Conservation (phyloP, 2,113 vertebrate species). For the Calypte anna region DNA sequence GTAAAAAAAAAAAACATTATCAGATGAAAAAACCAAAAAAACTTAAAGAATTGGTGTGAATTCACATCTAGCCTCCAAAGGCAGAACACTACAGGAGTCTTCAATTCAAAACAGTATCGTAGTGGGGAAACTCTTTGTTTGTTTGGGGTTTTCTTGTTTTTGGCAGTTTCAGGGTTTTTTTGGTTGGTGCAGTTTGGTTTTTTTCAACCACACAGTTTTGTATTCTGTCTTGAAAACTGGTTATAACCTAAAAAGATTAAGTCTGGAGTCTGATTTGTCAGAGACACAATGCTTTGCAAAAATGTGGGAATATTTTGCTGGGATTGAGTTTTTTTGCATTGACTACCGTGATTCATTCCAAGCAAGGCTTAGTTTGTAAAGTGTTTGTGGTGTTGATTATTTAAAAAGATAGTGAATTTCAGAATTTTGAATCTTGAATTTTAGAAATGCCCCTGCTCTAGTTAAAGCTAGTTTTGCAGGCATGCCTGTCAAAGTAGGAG, state of each 20-base stretch:
- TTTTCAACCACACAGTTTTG: not conserved
- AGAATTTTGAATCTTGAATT: not conserved
- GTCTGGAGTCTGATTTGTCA: not conserved
- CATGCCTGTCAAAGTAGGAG: not conserved
- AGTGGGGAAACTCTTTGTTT: not conserved
- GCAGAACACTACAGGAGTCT: not conserved
- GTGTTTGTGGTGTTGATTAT: not conserved
- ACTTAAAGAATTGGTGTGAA: not conserved
- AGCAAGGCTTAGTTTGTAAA: not conserved
- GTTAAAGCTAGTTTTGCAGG: not conserved
- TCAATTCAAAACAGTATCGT: not conserved
- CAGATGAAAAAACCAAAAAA: not conserved
- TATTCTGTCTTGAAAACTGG: not conserved
- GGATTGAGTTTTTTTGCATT: not conserved
- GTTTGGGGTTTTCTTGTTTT: not conserved
- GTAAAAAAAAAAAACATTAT: slow-evolving; percentile 71
- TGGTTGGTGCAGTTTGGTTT: not conserved
- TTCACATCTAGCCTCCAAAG: not conserved
- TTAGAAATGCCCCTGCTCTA: not conserved
- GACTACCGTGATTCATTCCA: not conserved
- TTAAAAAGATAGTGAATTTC: not conserved
- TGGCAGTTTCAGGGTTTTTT: too few species aligned
- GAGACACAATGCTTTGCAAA: not conserved
- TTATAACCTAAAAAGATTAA: not conserved
- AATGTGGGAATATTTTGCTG: not conserved